These are phyloP conservation scores for Apis cerana DNA, from an alignment of 1,140 invertebrate species.

Conservation along the genomic window DNA sequence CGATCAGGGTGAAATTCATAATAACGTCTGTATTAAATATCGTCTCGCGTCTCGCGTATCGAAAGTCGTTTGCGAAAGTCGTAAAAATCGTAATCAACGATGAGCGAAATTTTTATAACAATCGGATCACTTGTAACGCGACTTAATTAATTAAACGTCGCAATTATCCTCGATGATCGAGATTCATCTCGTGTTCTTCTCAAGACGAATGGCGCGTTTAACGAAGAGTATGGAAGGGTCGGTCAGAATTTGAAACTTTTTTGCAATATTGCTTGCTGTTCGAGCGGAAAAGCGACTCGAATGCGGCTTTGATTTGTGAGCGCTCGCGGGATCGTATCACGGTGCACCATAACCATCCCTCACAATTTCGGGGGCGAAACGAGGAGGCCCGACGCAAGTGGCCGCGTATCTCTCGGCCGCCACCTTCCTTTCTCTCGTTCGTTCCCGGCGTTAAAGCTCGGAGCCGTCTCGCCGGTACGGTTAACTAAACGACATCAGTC, in stretches of 20 bases:
- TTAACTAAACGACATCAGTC: conserved; percentile 67
- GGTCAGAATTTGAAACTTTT: conserved; percentile 14
- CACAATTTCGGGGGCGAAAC: conserved; percentile 57
- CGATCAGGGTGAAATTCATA: not conserved
- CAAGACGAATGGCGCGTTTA: no score
- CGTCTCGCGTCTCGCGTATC: not conserved
- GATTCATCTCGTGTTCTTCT: no score
- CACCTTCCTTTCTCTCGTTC: conserved; percentile 29
- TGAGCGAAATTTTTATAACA: not conserved
- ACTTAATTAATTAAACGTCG: no score
- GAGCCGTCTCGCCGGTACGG: conserved; percentile 44
- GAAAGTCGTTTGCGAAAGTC: no score
- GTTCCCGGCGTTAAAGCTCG: conserved; percentile 53
- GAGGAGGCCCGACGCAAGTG: conserved; percentile 48
- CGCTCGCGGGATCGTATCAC: conserved; percentile 52
- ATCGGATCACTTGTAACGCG: not conserved
- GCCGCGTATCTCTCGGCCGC: conserved; percentile 51
- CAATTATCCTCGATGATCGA: no score
- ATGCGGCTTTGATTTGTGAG: conserved; percentile 56
- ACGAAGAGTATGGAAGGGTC: no score
- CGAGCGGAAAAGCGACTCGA: conserved; percentile 21
- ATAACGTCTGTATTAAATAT: not conserved
- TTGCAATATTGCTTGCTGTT: conserved; percentile 7
- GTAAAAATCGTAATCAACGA: not conserved
- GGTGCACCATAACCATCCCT: conserved; percentile 66